phyloP scores from a whole-genome alignment of 2,113 vertebrate genomes.

The Rhegmatorhina hoffmannsi region DNA sequence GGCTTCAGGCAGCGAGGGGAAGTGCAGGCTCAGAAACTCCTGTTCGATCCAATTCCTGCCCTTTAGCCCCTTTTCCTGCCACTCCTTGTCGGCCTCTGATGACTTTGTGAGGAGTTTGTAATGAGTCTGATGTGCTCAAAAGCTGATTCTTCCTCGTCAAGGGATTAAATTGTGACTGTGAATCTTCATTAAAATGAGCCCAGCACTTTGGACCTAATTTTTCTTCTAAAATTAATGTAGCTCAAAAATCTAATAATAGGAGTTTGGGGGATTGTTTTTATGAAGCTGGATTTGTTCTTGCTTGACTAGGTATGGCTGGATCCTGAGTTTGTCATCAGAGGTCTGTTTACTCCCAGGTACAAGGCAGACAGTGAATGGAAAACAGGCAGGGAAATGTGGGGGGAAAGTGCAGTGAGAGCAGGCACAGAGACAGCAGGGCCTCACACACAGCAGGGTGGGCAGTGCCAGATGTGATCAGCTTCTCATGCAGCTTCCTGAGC shows the following conservation, averaged over 20 bases:
- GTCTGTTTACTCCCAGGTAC: background rate
- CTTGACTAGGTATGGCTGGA: background rate
- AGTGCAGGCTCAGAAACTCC: background rate
- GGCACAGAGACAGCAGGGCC: background rate
- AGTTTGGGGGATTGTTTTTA: background rate
- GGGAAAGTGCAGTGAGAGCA: background rate
- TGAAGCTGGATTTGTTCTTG: background rate
- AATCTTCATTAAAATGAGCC: slow-evolving; percentile 46
- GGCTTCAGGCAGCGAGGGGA: slow-evolving; percentile 5
- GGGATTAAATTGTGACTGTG: slow-evolving; percentile 2
- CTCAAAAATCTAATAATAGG: slow-evolving; percentile 13
- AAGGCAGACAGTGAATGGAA: background rate
- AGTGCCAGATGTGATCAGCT: background rate
- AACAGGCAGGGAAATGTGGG: background rate
- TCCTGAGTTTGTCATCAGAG: background rate
- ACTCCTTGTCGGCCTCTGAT: background rate
- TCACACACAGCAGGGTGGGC: background rate
- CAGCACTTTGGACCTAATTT: slow-evolving; percentile 31
- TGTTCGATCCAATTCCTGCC: background rate
- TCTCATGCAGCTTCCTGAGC: background rate
- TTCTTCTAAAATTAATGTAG: slow-evolving; percentile 55
- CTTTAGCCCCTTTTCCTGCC: background rate
- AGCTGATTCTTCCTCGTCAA: background rate
- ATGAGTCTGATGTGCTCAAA: slow-evolving; percentile 34
- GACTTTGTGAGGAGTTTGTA: slow-evolving; percentile 50